phyloP scores from a whole-genome alignment of 1,140 invertebrate genomes.

The Atta cephalotes region DNA sequence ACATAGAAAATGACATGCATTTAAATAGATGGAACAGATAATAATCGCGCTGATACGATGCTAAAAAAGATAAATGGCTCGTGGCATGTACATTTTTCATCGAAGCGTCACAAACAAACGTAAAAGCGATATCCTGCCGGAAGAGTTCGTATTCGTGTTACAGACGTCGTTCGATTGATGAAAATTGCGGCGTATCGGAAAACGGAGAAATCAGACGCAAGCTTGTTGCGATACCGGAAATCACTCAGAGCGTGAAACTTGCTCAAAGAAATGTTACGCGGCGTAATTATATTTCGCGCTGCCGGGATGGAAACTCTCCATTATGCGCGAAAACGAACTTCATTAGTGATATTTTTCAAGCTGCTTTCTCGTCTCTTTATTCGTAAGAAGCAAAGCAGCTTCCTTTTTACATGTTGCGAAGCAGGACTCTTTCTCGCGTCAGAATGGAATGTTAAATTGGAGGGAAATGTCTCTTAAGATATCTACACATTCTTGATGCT shows the following conservation, averaged over 20 bases:
- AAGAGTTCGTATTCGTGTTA: slow-evolving; percentile 58
- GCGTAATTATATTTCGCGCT: slow-evolving; percentile 54
- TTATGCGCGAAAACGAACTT: slow-evolving; percentile 61
- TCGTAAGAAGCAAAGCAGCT: slow-evolving; percentile 54
- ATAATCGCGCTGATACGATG: slow-evolving; percentile 48
- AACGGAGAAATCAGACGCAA: slow-evolving; percentile 54
- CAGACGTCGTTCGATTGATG: slow-evolving; percentile 61
- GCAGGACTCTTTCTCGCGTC: not conserved
- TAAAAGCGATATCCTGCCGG: slow-evolving; percentile 57
- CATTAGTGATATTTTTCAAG: slow-evolving; percentile 63
- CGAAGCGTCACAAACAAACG: slow-evolving; percentile 60
- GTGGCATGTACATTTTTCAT: slow-evolving; percentile 52
- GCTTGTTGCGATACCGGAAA: slow-evolving; percentile 54
- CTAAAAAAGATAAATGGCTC: slow-evolving; percentile 56
- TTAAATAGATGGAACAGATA: slow-evolving; percentile 56
- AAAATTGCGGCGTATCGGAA: slow-evolving; percentile 59
- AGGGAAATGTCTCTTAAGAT: slow-evolving; percentile 33
- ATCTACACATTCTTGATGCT: slow-evolving; percentile 27
- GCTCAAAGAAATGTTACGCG: slow-evolving; percentile 52
- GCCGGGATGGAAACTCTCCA: slow-evolving; percentile 46
- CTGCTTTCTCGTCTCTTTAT: slow-evolving; percentile 51
- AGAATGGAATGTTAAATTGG: slow-evolving; percentile 36
- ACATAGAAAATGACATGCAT: slow-evolving; percentile 42
- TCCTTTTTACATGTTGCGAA: slow-evolving; percentile 27
- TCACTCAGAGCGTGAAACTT: slow-evolving; percentile 39